These are phyloP conservation scores for Cathartes aura DNA, from an alignment of 2,113 vertebrate genomes.

Conservation along the genomic window DNA sequence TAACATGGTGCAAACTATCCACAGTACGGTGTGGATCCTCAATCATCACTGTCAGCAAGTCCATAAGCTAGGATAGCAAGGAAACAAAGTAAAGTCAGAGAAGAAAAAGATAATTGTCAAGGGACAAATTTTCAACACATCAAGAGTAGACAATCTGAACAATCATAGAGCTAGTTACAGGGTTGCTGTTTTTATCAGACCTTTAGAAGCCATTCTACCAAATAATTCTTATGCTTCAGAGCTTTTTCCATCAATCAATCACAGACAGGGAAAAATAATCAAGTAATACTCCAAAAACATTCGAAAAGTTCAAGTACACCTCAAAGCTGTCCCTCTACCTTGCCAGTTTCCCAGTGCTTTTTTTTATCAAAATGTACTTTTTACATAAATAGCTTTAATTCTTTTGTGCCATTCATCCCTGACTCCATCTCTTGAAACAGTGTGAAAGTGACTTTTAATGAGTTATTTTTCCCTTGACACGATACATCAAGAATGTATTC, in stretches of 20 bases:
- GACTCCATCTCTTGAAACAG: neutral
- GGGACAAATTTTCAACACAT: neutral
- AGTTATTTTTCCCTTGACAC: neutral
- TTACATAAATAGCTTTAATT: neutral
- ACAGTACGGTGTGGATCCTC: neutral
- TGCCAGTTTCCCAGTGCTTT: neutral
- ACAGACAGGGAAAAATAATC: neutral
- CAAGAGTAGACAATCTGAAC: neutral
- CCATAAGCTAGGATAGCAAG: neutral
- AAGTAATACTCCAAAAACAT: neutral
- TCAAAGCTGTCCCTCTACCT: neutral
- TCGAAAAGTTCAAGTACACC: neutral
- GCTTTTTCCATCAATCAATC: neutral
- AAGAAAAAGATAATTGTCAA: neutral
- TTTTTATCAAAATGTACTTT: neutral
- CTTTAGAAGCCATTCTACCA: neutral
- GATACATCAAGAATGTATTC: neutral
- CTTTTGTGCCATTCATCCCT: neutral
- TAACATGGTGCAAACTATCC: neutral
- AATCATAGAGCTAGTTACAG: neutral
- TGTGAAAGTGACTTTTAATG: neutral
- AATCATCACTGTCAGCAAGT: neutral
- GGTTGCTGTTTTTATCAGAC: neutral
- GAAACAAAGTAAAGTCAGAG: neutral
- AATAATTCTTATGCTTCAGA: neutral